phyloP scores from a whole-genome alignment of 2,888 invertebrate genomes.

The Orthosia incerta region DNA sequence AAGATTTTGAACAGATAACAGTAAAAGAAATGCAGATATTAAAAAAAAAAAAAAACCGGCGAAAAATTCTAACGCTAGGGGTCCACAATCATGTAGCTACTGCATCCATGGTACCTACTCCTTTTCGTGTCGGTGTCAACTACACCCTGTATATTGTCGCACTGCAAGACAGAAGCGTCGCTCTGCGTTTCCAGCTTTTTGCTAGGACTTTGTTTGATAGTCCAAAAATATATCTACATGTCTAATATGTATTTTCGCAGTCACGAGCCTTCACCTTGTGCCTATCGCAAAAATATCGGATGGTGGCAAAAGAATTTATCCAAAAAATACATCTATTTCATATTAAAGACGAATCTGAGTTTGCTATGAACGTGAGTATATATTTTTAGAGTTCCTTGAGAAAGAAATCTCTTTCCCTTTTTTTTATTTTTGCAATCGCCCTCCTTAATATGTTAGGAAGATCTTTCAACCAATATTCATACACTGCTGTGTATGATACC shows the following conservation, averaged over 20 bases:
- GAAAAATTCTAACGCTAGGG: no score
- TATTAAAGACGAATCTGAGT: slow-evolving; percentile 57
- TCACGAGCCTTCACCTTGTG: slow-evolving; percentile 54
- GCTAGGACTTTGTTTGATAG: not conserved
- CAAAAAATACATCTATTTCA: slow-evolving; percentile 58
- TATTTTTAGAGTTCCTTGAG: not conserved
- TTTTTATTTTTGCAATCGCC: no score
- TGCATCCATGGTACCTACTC: no score
- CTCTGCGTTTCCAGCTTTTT: no score
- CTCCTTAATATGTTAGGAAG: not conserved
- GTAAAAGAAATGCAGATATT: no score
- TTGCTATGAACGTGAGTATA: slow-evolving; percentile 54
- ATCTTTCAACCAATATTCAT: not conserved
- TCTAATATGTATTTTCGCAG: slow-evolving; percentile 32
- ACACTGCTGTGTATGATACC: not conserved
- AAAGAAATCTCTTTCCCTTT: no score
- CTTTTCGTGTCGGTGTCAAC: no score
- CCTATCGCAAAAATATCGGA: slow-evolving; percentile 47
- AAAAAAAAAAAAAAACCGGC: no score
- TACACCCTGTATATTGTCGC: no score
- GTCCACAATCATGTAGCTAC: no score
- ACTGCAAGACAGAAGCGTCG: no score
- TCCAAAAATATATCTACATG: not conserved
- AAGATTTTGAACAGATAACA: no score
- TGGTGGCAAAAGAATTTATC: slow-evolving; percentile 53